These are phyloP conservation scores for Mustela nigripes DNA, from an alignment of 2,113 vertebrate species.

Conservation along the genomic window DNA sequence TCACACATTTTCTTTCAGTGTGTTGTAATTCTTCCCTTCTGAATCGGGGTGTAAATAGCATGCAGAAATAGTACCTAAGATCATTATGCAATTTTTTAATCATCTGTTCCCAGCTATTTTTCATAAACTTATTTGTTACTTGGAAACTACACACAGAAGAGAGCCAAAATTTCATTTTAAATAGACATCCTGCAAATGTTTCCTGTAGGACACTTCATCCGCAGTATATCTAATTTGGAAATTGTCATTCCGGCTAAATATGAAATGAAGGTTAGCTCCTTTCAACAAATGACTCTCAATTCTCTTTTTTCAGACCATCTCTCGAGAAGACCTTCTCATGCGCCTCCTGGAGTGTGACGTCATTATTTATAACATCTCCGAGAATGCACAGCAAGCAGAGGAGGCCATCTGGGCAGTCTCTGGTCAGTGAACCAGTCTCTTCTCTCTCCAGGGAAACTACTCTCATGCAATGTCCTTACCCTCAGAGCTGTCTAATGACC, in stretches of 20 bases:
- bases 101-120: conserved; percentile 19
- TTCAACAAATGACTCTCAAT: neutral
- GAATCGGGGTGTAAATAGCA: neutral
- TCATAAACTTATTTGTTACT: conserved; percentile 34
- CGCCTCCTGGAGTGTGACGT: conserved; percentile 92
- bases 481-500: neutral
- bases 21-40: neutral
- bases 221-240: neutral
- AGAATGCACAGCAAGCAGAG: conserved; percentile 89
- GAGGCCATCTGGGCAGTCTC: conserved; percentile 94
- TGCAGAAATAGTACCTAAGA: neutral
- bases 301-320: conserved; percentile 79
- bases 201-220: neutral
- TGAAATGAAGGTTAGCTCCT: neutral
- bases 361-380: conserved; percentile 94
- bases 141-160: neutral
- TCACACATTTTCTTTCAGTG: neutral
- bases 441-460: neutral
- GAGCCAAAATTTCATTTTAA: neutral
- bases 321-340: conserved; percentile 87
- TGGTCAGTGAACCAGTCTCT: conserved; percentile 87
- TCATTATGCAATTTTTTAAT: neutral
- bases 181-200: neutral
- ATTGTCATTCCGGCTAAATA: neutral
- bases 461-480: neutral